Evolutionary conservation across 2,113 vertebrate genomes (phyloP).

Genomic region (Vidua macroura): DNA sequence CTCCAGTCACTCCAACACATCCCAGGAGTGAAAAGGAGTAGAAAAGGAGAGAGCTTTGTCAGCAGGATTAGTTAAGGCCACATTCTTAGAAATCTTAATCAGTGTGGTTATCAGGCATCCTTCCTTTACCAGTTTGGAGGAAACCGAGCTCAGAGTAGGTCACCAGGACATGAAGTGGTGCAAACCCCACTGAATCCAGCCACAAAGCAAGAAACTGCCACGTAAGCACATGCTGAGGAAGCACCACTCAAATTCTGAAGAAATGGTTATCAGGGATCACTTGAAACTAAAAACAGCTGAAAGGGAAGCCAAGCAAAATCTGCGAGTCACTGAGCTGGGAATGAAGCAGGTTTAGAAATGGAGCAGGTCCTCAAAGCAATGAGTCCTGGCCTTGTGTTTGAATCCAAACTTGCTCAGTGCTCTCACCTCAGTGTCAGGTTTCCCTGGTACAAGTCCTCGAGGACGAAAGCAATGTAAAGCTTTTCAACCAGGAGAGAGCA

Average conservation of each 20-base stretch:
- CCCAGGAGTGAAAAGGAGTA: neutral
- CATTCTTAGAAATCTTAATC: neutral
- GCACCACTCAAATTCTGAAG: neutral
- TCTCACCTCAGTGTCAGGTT: neutral
- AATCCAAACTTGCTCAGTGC: neutral
- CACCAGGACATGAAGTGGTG: neutral
- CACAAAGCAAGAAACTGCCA: neutral
- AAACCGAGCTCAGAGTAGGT: neutral
- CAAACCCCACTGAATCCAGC: neutral
- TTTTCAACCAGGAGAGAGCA: constrained; percentile 43
- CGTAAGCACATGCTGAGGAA: neutral
- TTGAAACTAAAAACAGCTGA: neutral
- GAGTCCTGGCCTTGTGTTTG: neutral
- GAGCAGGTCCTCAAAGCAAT: neutral
- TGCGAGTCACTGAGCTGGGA: neutral
- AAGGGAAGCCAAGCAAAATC: neutral
- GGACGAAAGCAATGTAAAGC: neutral
- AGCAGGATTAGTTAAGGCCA: neutral
- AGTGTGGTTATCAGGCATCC: neutral
- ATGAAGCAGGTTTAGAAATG: neutral
- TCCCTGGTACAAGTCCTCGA: neutral
- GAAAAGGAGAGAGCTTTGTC: neutral
- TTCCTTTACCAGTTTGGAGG: neutral
- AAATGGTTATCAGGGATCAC: neutral
- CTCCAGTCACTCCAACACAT: neutral